Evolutionary conservation across 2,113 vertebrate genomes (phyloP), one percentile per base, ranked within the genome.

Genomic region (Psettodes erumei): DNA sequence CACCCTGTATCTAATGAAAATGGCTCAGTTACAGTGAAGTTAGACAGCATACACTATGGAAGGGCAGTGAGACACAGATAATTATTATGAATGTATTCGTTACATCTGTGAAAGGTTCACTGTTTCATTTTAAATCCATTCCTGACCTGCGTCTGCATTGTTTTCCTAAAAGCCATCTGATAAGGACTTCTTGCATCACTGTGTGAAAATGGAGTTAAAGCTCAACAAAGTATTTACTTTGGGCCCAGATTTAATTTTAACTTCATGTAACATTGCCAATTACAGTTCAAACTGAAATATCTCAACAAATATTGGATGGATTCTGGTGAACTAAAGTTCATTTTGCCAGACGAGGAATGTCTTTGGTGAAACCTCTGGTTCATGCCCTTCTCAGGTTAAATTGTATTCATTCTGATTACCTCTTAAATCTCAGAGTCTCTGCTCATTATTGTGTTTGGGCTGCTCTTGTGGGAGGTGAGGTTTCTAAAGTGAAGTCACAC

Each of bases 401-500:
- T n/a, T n/a, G n/a, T n/a, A n/a, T n/a, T n/a, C n/a, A n/a, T n/a
- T n/a, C n/a, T n/a, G n/a, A n/a, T n/a, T n/a, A n/a, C n/a, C n/a
- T n/a, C n/a, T n/a, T n/a, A n/a, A n/a, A n/a, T n/a, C n/a, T n/a
- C 40, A 48, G 12, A 1, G 32, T 19, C 33, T 32, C 21, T 40
- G 32, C 10, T 40, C n/a, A 16, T 19, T 8, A 32, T 0, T 33
- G 50, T 48, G 38, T 69, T 1, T 5, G 6, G 9, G 42, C 51
- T 66, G 33, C 66, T 21, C 42, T 50, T 33, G 30, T 50, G 2
- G 54, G 15, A 60, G 38, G 25, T n/a, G 56, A 45, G 40, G 1
- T 27, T 28, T 30, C 23, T 19, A 27, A 6, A 23, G 10, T 53
- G 33, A 61, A 16, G 28, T 21, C 85, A 3, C 73, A 93, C 92